Base-by-base conservation (phyloP, 2,888 invertebrate species). In the Fragum whitleyi region DNA sequence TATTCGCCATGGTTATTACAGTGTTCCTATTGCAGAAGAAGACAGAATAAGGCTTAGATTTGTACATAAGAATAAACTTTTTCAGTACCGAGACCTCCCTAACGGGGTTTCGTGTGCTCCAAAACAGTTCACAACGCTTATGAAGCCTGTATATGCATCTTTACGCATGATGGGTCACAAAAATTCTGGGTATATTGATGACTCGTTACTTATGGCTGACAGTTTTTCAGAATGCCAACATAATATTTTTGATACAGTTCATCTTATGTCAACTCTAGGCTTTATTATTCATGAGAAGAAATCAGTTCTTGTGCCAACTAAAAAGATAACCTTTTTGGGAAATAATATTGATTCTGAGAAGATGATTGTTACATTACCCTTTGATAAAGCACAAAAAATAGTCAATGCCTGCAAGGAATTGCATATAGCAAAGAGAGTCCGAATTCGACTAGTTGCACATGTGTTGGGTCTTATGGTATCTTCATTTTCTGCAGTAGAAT, bases 111-210 rank as follows among this genome's bases (percentile, higher is more conserved):
- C n/a, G n/a, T n/a, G n/a, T n/a, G n/a, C n/a, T n/a, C n/a, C n/a
- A 70, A 71, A 26, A 81, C 16, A 74, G 39, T 88, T 86, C 67
- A 86, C 84, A 51, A 84, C 85, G 72, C 19, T 87, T 9, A 42
- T 87, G 68, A 86, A 83, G 39, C 83, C 83, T 53, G 82, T 87
- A n/a, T 85, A 79, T 81, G 83, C 85, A 26, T 29, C 61, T 26
- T 59, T 83, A 29, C 51, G 86, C 26, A 69, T 47, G n/a, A n/a
- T n/a, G n/a, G n/a, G n/a, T n/a, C n/a, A n/a, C n/a, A n/a, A n/a
- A n/a, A n/a, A n/a, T n/a, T n/a, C 62, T 70, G 36, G 85, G 87
- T 57, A n/a, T n/a, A 85, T 84, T 57, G 86, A 88, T 71, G 86
- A 86, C 65, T 65, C 72, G 14, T 39, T 62, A n/a, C 32, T 39